phyloP scores from a whole-genome alignment of 2,797 vertebrate species.

The Emys orbicularis region DNA sequence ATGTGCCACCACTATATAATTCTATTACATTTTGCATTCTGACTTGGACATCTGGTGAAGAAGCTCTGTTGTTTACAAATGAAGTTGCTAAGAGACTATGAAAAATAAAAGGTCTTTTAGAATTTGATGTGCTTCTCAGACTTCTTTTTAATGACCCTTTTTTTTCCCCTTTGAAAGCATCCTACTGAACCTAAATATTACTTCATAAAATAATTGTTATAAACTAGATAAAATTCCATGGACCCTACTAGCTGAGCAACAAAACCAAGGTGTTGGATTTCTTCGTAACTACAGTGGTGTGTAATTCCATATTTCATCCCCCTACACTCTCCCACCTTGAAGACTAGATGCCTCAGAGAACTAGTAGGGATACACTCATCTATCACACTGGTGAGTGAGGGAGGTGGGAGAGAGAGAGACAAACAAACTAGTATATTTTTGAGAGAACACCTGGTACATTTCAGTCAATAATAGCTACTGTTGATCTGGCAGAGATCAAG shows the following conservation, averaged over 20 bases:
- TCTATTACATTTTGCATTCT: conserved; percentile 26
- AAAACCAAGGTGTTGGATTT: not conserved
- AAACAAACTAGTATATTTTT: too few species aligned
- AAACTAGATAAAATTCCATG: not conserved
- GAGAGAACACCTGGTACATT: too few species aligned
- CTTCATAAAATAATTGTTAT: not conserved
- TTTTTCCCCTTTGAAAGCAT: not conserved
- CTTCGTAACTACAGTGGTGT: not conserved
- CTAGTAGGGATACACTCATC: not conserved
- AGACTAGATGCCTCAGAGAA: not conserved
- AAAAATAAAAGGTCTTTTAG: not conserved
- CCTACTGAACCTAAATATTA: not conserved
- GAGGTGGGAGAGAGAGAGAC: too few species aligned
- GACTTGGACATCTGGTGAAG: conserved; percentile 33
- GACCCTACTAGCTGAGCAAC: not conserved
- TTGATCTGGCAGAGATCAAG: too few species aligned
- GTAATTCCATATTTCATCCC: not conserved
- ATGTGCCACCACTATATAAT: not conserved
- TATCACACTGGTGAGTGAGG: not conserved
- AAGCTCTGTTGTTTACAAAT: not conserved
- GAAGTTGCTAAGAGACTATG: conserved; percentile 31
- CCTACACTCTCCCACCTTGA: not conserved
- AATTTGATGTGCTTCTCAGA: not conserved
- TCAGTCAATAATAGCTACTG: too few species aligned
- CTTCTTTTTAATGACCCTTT: too few species aligned